These are phyloP conservation scores for Erynnis tages DNA, from an alignment of 2,888 invertebrate genomes.

Conservation along the genomic window DNA sequence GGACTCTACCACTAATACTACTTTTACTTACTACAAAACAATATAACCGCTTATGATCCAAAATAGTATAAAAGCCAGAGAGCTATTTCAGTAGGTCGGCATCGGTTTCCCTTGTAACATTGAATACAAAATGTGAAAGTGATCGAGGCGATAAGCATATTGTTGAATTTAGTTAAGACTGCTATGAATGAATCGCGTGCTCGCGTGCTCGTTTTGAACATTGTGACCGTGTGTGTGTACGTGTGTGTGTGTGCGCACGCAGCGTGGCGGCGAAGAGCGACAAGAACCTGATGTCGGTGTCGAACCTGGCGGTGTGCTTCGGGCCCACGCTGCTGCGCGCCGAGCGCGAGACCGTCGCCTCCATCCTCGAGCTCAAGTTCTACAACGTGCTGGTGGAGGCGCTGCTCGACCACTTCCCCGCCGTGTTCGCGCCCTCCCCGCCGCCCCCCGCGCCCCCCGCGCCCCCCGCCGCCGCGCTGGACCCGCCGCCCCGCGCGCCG, in stretches of 20 bases:
- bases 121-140: too few relatives aligned
- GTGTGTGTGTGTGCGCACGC: conserved; percentile 29
- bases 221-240: neutral
- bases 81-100: too few relatives aligned
- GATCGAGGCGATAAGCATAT: too few relatives aligned
- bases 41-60: too few relatives aligned
- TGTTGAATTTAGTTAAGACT: too few relatives aligned
- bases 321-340: conserved; percentile 97
- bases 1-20: too few relatives aligned
- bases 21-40: too few relatives aligned
- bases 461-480: conserved; percentile 80
- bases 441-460: conserved; percentile 31
- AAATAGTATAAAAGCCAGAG: too few relatives aligned
- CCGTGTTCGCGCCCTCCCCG: conserved; percentile 58
- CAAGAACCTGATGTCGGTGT: conserved; percentile 97
- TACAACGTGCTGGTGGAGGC: conserved; percentile 99
- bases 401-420: conserved; percentile 86
- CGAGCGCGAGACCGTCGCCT: conserved; percentile 97
- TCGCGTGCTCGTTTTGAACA: too few relatives aligned
- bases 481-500: conserved; percentile 76
- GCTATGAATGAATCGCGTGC: too few relatives aligned
- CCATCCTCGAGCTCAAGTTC: conserved; percentile 99
- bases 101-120: too few relatives aligned
- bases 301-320: conserved; percentile 98
- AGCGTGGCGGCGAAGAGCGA: conserved; percentile 88